Evolutionary conservation across 1,140 invertebrate genomes (phyloP).

Genomic region (Pogonomyrmex californicus): DNA sequence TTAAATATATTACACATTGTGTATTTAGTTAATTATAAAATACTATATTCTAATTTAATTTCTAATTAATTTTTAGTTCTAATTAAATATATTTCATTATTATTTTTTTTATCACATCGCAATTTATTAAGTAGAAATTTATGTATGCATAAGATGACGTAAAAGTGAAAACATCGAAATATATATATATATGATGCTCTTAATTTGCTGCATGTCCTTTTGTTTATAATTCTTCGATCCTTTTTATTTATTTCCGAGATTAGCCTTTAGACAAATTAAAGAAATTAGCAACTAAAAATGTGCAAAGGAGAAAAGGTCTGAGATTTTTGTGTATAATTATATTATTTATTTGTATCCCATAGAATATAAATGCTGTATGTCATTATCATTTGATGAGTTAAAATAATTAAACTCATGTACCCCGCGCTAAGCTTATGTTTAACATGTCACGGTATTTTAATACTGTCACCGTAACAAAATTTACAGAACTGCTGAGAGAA

Average conservation of each 20-base stretch:
- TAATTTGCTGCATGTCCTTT: no score
- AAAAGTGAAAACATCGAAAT: no score
- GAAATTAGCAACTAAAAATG: background rate
- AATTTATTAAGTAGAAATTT: no score
- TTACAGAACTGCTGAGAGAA: background rate
- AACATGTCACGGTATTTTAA: background rate
- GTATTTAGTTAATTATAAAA: no score
- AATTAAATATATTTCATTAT: no score
- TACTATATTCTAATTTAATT: no score
- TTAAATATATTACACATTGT: no score
- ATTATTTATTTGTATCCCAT: background rate
- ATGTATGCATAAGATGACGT: no score
- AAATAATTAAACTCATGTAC: conserved; percentile 7
- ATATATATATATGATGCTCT: no score
- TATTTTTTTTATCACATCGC: no score
- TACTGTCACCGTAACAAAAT: background rate
- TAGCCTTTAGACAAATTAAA: background rate
- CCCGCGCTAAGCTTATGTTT: background rate
- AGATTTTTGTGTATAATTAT: background rate
- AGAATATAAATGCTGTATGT: background rate
- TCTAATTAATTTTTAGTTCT: no score
- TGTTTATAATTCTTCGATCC: no score
- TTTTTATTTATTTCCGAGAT: background rate
- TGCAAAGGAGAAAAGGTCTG: background rate
- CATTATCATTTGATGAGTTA: background rate